A percentile compares a stretch with the other conserved stretches of the same genome.
These are phyloP conservation scores for Strix uralensis DNA, from an alignment of 2,113 vertebrate genomes.

Conservation along the genomic window DNA sequence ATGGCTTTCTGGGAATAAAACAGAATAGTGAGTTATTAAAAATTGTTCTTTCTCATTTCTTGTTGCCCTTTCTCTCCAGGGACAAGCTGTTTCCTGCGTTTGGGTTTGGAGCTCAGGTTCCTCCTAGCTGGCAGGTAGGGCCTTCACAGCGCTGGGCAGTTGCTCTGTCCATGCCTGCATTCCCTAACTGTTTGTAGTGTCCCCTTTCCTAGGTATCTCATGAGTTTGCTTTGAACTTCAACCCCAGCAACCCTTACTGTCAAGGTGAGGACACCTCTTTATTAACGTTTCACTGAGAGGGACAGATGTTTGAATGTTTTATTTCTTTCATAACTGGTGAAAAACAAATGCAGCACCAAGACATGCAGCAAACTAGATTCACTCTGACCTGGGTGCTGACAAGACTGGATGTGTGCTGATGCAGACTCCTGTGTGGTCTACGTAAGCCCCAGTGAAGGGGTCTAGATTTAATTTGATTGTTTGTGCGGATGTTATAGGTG, in stretches of 20 bases:
- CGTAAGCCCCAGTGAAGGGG: not conserved
- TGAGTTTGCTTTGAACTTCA: conserved; percentile 95
- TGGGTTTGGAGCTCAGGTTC: conserved; percentile 92
- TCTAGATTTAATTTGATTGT: not conserved
- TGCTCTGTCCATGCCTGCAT: not conserved
- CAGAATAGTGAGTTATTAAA: not conserved
- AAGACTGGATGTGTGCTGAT: not conserved
- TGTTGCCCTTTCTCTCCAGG: conserved; percentile 63
- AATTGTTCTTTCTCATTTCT: not conserved
- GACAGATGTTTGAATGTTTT: not conserved
- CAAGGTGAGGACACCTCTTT: conserved; percentile 75
- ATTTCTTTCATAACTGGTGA: not conserved
- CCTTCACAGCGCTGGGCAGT: not conserved
- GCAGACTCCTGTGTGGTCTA: not conserved
- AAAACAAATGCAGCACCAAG: not conserved
- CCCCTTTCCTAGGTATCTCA: conserved; percentile 82
- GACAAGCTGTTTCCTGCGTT: conserved; percentile 93
- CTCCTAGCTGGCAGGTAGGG: conserved; percentile 87
- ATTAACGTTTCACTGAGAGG: not conserved
- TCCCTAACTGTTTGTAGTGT: not conserved
- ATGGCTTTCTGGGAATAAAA: not conserved
- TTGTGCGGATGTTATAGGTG: not conserved
- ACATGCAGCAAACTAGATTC: not conserved
- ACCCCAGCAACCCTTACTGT: conserved; percentile 85
- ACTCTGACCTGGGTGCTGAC: not conserved